Evolutionary conservation across 2,113 vertebrate genomes (phyloP), one percentile per base, ranked within the genome.

Genomic region (Trochalopteron elliotii): DNA sequence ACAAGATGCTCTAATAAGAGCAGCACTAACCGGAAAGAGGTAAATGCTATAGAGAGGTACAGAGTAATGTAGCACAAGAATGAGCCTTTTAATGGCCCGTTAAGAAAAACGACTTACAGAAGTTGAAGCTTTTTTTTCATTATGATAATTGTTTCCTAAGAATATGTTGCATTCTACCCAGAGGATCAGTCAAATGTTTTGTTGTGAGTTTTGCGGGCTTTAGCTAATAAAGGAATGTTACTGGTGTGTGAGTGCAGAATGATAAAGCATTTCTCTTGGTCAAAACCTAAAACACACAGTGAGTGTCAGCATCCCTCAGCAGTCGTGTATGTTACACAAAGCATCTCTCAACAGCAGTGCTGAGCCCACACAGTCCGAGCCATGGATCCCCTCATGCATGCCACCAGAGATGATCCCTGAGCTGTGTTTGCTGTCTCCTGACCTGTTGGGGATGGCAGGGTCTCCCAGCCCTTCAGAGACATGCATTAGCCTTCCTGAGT

Each of bases 311-410:
- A 31, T 69, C 40, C 59, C 40, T 69, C 50, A 33, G 40, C 2
- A 0, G 30, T 47, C 30, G 33, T 85, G 39, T 65, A 4, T 2
- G 2, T 67, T 27, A 16, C n/a, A 39, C 2, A 2, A 13, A 56
- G 57, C 13, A 24, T 33, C 11, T 11, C 63, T 44, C 49, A 40
- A 10, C 14, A 3, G 4, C 44, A 52, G 40, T 22, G 77, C 87
- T 56, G 71, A 87, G 40, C 63, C 49, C 35, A 6, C 0, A 0
- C 8, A 25, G 37, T 19, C 14, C 0, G 0, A 67, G 67, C 59
- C 2, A 0, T 20, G 37, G 20, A 7, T 12, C 31, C 28, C 56
- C 15, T 52, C 31, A 6, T 2, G 25, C 5, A 4, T 0, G 0
- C 35, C 49, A 33, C 20, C 2, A 4, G 56, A 59, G 75, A 8